Evolutionary conservation across 1,140 invertebrate genomes (phyloP).

Genomic region (Aethina tumida): DNA sequence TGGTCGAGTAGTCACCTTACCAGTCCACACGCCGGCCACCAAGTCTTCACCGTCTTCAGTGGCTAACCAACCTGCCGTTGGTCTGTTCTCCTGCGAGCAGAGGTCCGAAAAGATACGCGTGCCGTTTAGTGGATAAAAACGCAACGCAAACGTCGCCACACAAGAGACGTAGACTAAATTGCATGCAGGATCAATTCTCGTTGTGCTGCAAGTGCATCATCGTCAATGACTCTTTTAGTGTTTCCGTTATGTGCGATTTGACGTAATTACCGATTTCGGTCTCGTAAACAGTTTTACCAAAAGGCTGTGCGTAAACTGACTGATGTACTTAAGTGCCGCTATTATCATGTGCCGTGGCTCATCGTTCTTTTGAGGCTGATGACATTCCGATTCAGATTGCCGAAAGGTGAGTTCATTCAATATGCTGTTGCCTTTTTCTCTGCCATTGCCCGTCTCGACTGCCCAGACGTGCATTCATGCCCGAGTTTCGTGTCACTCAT

Average conservation of each 20-base stretch:
- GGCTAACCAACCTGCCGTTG: conserved; percentile 13
- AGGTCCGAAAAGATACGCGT: neutral
- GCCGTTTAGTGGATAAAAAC: neutral
- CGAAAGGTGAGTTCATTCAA: conserved; percentile 18
- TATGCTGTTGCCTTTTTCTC: neutral
- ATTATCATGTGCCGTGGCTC: conserved; percentile 14
- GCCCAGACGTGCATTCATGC: neutral
- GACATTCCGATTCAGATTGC: conserved; percentile 18
- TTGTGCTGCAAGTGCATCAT: conserved; percentile 7
- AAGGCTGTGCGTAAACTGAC: conserved; percentile 2
- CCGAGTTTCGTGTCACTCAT: neutral
- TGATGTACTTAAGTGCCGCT: conserved; percentile 3
- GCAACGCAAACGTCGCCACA: neutral
- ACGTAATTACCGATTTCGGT: conserved; percentile 14
- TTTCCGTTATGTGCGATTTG: conserved; percentile 18
- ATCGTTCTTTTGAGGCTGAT: conserved; percentile 20
- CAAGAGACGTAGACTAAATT: conserved; percentile 5
- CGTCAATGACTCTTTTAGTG: conserved; percentile 12
- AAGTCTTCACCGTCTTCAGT: conserved; percentile 18
- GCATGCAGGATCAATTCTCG: too few relatives aligned
- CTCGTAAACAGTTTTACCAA: conserved; percentile 12
- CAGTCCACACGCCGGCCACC: conserved; percentile 13
- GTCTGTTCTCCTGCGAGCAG: conserved; percentile 1
- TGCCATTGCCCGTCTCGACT: neutral
- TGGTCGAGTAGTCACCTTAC: conserved; percentile 20